Conservation (phyloP, 1,140 invertebrate species). For the Zeugodacus cucurbitae region DNA sequence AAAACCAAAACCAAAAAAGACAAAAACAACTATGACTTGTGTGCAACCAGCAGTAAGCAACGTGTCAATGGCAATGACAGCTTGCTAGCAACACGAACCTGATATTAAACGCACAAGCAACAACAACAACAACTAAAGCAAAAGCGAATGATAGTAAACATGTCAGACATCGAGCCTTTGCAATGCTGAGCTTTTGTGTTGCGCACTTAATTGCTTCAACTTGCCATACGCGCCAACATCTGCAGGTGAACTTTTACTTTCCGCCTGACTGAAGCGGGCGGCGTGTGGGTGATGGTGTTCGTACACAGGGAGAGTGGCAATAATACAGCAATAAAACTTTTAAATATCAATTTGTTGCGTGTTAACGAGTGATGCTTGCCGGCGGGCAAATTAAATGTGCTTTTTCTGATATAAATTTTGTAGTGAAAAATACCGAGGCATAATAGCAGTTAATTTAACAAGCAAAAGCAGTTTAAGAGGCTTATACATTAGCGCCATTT, state of each 20-base stretch:
- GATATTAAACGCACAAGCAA: background rate
- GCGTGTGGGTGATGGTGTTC: background rate
- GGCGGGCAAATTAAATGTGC: background rate
- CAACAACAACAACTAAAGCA: background rate
- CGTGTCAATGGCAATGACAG: background rate
- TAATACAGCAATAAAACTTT: background rate
- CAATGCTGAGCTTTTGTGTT: slow-evolving; percentile 12
- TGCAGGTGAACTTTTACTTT: slow-evolving; percentile 9
- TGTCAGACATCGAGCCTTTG: background rate
- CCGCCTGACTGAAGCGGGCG: background rate
- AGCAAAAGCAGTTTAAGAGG: too few relatives aligned
- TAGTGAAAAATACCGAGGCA: too few relatives aligned
- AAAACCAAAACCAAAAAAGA: background rate
- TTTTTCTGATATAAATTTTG: too few relatives aligned
- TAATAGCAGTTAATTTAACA: too few relatives aligned
- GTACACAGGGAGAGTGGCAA: background rate
- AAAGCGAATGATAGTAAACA: background rate
- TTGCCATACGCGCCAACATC: background rate
- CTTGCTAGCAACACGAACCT: background rate
- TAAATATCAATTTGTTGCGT: background rate
- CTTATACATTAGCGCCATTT: too few relatives aligned
- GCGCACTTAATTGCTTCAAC: background rate
- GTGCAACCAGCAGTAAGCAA: background rate
- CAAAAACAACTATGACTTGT: background rate
- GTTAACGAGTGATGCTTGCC: background rate